Evolutionary conservation across 2,113 vertebrate species (phyloP), one percentile per base, ranked within the genome.

Genomic region (Amblyopsis rosae): DNA sequence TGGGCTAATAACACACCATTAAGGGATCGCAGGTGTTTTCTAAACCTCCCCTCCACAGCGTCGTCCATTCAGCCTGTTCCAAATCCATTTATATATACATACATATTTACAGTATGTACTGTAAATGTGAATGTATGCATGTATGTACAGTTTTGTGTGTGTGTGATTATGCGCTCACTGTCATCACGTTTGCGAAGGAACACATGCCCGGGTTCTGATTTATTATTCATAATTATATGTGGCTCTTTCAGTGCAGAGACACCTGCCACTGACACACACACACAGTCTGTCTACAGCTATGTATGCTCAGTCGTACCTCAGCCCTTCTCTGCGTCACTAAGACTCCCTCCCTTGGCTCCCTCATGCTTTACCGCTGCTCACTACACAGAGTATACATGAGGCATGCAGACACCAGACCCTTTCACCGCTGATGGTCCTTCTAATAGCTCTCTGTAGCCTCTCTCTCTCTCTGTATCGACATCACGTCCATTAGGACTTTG

Each of bases 151-250:
- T 13, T 58, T 15, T 61, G 46, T 41, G 15, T 17, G 12, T 53
- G 17, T 46, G 17, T 6, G 17, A 50, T 58, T 64, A 50, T 48
- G 58, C 67, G 35, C 35, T 41, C 6, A 6, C 45, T 69, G 33
- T 12, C 45, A 55, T 61, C 49, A 45, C 62, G 63, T 70, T 62
- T 17, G 75, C 49, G 59, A 66, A 62, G 61, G 79, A 61, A 71
- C 15, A 78, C 75, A 72, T 65, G 67, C 70, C 68, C 65, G 9
- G 57, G 63, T 64, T 78, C 75, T 80, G 77, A 81, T 88, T 86
- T 88, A 88, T 86, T 81, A 91, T 89, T 88, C 84, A 87, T 86
- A 85, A 81, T 86, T 73, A 73, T 78, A 69, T 80, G 86, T 84
- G 82, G 83, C 86, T 90, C 88, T 87, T 85, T 82, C 83, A 84